Conservation (phyloP, 2,797 vertebrate genomes). For the Anguilla megastoma region DNA sequence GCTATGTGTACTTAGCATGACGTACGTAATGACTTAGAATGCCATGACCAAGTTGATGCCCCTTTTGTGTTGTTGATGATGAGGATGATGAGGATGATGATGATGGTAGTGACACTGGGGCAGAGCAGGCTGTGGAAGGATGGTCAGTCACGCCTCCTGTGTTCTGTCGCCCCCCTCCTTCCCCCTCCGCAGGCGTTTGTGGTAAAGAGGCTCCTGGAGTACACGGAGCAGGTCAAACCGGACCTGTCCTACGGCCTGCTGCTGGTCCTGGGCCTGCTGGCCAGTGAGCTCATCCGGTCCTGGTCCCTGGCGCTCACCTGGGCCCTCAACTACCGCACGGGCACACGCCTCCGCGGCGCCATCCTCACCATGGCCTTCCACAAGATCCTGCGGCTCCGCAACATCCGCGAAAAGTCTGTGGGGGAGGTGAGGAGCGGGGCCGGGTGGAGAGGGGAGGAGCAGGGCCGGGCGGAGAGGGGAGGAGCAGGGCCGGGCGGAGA, state of each 20-base stretch:
- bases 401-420: slow-evolving; percentile 85
- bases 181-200: slow-evolving; percentile 85
- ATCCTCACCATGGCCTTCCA: slow-evolving; percentile 87
- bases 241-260: slow-evolving; percentile 85
- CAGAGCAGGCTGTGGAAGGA: slow-evolving; percentile 34
- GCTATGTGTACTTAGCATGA: slow-evolving; percentile 40
- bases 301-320: slow-evolving; percentile 92
- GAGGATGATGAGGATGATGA: slow-evolving; percentile 37
- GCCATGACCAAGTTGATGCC: slow-evolving; percentile 42
- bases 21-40: slow-evolving; percentile 41
- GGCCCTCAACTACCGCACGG: slow-evolving; percentile 91
- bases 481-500: slow-evolving; percentile 65
- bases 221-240: slow-evolving; percentile 78
- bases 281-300: slow-evolving; percentile 85
- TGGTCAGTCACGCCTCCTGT: slow-evolving; percentile 68
- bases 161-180: slow-evolving; percentile 75
- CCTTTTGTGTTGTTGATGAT: slow-evolving; percentile 25
- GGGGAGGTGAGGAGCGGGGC: slow-evolving; percentile 76
- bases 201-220: slow-evolving; percentile 91
- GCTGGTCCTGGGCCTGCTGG: slow-evolving; percentile 85
- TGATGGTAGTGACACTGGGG: slow-evolving; percentile 22
- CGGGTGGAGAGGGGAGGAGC: background rate
- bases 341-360: slow-evolving; percentile 84
- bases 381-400: slow-evolving; percentile 88
- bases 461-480: background rate